A percentile compares a stretch with the other conserved stretches of the same genome.
Conservation (phyloP, 2,888 invertebrate genomes). For the Onchidella celtica region DNA sequence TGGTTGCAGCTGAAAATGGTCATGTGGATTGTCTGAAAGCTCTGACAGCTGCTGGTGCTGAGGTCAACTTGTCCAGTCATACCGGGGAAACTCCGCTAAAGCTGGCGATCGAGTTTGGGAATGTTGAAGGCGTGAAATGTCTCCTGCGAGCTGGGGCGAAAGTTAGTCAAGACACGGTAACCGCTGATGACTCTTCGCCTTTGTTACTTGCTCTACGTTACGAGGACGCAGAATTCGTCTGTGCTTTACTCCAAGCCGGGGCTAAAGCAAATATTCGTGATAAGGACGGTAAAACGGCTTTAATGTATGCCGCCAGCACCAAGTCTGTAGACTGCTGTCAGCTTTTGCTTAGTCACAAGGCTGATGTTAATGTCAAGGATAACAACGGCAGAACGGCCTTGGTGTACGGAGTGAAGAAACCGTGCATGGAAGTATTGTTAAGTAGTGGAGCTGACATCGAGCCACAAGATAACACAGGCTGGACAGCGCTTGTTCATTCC, state of each 20-base stretch:
- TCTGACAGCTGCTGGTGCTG: neutral
- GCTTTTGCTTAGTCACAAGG: neutral
- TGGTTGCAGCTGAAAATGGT: conserved; percentile 18
- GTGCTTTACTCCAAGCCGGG: conserved; percentile 6
- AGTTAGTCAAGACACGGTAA: too few relatives aligned
- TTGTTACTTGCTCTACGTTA: too few relatives aligned
- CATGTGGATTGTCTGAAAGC: conserved; percentile 11
- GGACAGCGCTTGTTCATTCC: conserved; percentile 14
- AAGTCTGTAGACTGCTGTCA: neutral
- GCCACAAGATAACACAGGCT: neutral
- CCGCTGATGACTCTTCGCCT: too few relatives aligned
- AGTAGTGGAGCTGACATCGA: neutral
- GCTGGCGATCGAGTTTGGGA: conserved; percentile 2
- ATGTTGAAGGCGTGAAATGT: neutral
- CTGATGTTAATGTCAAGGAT: neutral
- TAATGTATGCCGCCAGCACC: conserved; percentile 5
- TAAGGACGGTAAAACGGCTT: conserved; percentile 26
- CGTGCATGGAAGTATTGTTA: neutral
- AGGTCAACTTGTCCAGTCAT: conserved; percentile 2
- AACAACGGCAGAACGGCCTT: conserved; percentile 12
- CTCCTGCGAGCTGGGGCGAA: neutral
- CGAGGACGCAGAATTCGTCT: conserved; percentile 19
- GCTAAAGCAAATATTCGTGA: conserved; percentile 15
- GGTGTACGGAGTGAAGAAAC: neutral
- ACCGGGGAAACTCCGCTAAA: neutral